Evolutionary conservation across 92 coral and sea anemone species (phyloP), one percentile per base, ranked within the genome.

Genomic region (Zoanthus sansibaricus): DNA sequence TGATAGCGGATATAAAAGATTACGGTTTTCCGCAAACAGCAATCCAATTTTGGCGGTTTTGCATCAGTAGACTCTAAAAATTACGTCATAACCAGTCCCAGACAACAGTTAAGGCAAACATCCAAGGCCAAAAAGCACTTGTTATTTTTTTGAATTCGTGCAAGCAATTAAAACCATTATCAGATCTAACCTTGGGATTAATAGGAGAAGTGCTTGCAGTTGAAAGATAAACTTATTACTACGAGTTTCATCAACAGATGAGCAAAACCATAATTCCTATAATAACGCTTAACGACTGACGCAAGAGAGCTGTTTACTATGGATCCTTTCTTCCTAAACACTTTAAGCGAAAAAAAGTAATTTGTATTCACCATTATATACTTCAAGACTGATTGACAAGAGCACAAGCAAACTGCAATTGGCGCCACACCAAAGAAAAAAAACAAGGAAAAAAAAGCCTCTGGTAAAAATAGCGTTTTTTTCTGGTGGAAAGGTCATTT

Each of bases 181-280:
- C 61, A 18, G 74, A 69, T 69, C 74, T 30, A 69, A 48, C 59
- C 75, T 66, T 45, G 74, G 48, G 74, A 80, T 66, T 44, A 66
- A 33, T 25, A 62, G 16, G 33, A 58, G 45, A 18, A 17, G 59
- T 48, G 46, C 45, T 64, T 16, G 74, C 75, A 80, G 72, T 61
- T 79, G 85, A 80, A 42, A 80, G 85, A 80, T 44, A 67, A 67
- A 64, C 21, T 20, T 48, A 18, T 47, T 62, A 66, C 4, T 4
- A 42, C 4, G 42, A 37, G 1, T 37, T 37, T 3, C 48, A 16
- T 79, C 73, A 18, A 59, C 62, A 5, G 15, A 76, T 45, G 46
- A 52, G 52, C 56, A 52, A 76, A 49, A 49, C 55, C 12, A 49
- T 49, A 0, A 49, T 49, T 11, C 55, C 1, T 9, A 7, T 49